These are phyloP conservation scores for Belgica antarctica DNA, from an alignment of 2,888 invertebrate species.

Conservation along the genomic window DNA sequence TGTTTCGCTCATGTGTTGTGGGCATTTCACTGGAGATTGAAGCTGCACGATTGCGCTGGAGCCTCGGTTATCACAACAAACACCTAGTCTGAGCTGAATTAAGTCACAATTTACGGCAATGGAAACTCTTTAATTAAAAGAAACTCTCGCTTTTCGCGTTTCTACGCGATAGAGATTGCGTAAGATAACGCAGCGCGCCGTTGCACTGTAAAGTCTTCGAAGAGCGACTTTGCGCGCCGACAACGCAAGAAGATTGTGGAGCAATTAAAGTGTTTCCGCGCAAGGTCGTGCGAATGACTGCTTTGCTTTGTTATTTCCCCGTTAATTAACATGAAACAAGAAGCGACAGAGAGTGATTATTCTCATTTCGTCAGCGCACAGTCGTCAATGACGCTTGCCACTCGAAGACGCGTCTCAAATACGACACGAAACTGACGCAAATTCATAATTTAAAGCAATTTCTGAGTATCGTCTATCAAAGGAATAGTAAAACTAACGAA, in stretches of 20 bases:
- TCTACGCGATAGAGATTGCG: not conserved
- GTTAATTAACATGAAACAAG: not conserved
- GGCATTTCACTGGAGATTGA: not conserved
- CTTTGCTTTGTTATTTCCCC: not conserved
- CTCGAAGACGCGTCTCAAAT: not conserved
- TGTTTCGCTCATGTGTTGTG: too few relatives aligned
- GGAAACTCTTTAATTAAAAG: not conserved
- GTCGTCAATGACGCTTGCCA: not conserved
- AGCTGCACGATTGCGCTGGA: not conserved
- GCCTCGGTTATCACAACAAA: not conserved
- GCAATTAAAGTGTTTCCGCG: slow-evolving; percentile 19
- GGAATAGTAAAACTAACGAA: too few relatives aligned
- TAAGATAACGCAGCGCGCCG: not conserved
- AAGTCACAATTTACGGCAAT: not conserved
- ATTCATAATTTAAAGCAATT: not conserved
- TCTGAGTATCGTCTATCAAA: not conserved
- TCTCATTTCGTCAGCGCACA: not conserved
- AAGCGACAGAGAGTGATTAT: slow-evolving; percentile 1
- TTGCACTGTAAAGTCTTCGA: not conserved
- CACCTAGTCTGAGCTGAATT: not conserved
- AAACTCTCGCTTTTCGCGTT: not conserved
- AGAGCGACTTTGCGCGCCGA: not conserved
- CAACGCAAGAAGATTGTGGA: not conserved
- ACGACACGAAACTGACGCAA: not conserved
- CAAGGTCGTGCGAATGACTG: slow-evolving; percentile 16